These are phyloP conservation scores for Emydura subglobosa DNA, from an alignment of 2,113 vertebrate genomes.

Conservation along the genomic window DNA sequence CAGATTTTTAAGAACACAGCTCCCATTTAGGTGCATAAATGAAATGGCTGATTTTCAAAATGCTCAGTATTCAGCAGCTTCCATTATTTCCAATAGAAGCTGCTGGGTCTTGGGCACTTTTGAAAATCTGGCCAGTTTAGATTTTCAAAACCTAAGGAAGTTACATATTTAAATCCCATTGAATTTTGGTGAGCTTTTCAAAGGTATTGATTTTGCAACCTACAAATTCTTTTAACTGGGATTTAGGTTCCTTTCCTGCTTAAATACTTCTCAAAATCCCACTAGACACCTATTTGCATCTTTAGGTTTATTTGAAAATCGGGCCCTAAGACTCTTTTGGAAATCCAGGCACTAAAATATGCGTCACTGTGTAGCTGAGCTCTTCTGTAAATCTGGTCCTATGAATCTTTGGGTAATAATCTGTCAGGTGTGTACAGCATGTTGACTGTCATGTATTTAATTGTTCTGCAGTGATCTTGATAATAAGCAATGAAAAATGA, in stretches of 20 bases:
- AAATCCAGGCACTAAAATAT: background rate
- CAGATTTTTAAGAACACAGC: background rate
- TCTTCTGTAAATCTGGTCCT: background rate
- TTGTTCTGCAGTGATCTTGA: conserved; percentile 19
- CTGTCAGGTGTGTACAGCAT: background rate
- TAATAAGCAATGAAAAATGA: conserved; percentile 48
- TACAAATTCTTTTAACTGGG: background rate
- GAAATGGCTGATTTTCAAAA: background rate
- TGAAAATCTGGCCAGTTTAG: background rate
- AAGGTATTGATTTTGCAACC: background rate
- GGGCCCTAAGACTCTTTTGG: background rate
- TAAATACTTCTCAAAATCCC: background rate
- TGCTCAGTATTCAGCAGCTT: background rate
- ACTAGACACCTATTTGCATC: background rate
- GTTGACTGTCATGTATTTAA: conserved; percentile 23
- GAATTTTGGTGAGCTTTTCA: background rate
- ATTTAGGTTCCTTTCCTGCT: background rate
- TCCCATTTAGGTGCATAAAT: background rate
- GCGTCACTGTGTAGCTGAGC: background rate
- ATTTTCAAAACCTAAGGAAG: background rate
- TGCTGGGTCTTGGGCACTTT: background rate
- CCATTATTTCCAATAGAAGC: background rate
- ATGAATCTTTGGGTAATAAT: background rate
- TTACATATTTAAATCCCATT: background rate
- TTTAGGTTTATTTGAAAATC: background rate